Base-by-base conservation (phyloP, 1,140 invertebrate species). In the Brachionus angularis region DNA sequence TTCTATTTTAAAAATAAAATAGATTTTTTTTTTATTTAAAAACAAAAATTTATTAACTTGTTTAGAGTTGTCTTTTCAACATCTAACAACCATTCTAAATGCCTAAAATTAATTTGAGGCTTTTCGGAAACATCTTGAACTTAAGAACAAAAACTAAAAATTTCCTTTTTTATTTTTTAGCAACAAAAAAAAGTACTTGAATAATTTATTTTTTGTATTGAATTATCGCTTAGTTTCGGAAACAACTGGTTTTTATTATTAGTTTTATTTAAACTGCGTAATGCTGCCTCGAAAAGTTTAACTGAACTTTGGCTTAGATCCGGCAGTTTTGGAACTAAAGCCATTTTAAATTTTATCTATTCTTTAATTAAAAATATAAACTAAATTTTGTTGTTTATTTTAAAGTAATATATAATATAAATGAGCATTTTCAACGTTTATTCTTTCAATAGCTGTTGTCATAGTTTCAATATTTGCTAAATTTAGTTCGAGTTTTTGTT, bases 51-150 rank as follows among this genome's bases (percentile, higher is more conserved):
- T 34, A 4, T 34, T 34, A 34, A 34, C 62, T 23, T 67, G 27
- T 67, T 42, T 18, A 21, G 14, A 34, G 21, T 21, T 29, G 16
- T 46, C 33, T 67, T 50, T 12, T 46, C 42, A 27, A 67, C 21
- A n/a, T 50, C 42, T 18, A 47, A 47, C 2, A 67, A 14, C 62
- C 62, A 67, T 67, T 49, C 62, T 18, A 67, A 36, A 8, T 67
- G n/a, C 47, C 47, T 50, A 29, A 67, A 47, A 21, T 67, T 47
- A 12, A 67, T 34, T 16, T 67, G 23, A 12, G 39, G 42, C 21
- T 67, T 67, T 29, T 46, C 42, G 7, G 33, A 16, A 0, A 18
- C 25, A 12, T 18, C 36, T 5, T 47, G 18, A 29, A 67, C 62
- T 67, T 47, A 3, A 36, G 29, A 29, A 18, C 5, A 42, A 50